Base-by-base conservation (phyloP, 1,140 invertebrate genomes). In the Coelopa frigida region DNA sequence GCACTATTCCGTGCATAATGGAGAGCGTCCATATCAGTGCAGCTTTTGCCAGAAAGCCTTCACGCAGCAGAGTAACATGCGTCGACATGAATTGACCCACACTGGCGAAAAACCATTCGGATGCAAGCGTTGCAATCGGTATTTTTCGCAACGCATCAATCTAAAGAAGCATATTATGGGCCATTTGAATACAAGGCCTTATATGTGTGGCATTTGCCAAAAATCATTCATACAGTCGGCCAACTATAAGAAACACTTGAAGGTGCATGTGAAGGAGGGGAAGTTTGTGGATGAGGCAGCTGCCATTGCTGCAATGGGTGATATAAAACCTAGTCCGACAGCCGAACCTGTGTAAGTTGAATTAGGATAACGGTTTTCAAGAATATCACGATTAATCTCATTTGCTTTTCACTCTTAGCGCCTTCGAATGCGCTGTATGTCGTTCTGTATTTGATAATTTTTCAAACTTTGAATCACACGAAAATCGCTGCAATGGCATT, bases 21-120 rank as follows among this genome's bases (percentile, higher is more conserved):
- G 66, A 20, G 63, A 67, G 45, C 54, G 65, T 42, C 66, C 65
- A 44, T 68, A 61, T 54, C 55, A 56, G 27, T 69, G 66, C 43
- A 61, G 54, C 31, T 63, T 67, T 40, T 69, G 66, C 57, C 56
- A 61, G 35, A 69, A 69, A 53, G 61, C 61, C 33, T 69, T 69
- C 40, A 68, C 66, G 29, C 66, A 69, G 53, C 63, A 67, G 42
- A 64, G 63, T 46, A 69, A 69, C 51, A 61, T 69, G 61, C 68
- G 62, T 36, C 65, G 65, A 33, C 66, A 69, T 54, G 60, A 69
- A 52, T 60, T 69, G 52, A 65, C 56, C 54, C 66, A 69, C 48
- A 68, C 66, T n/a, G 65, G 66, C 26, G 62, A 66, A 43, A 67
- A 69, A 41, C 66, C 66, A 36, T 69, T 68, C 38, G 59, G 61